phyloP scores from a whole-genome alignment of 2,888 invertebrate genomes.

The Metopia argyrocephala region DNA sequence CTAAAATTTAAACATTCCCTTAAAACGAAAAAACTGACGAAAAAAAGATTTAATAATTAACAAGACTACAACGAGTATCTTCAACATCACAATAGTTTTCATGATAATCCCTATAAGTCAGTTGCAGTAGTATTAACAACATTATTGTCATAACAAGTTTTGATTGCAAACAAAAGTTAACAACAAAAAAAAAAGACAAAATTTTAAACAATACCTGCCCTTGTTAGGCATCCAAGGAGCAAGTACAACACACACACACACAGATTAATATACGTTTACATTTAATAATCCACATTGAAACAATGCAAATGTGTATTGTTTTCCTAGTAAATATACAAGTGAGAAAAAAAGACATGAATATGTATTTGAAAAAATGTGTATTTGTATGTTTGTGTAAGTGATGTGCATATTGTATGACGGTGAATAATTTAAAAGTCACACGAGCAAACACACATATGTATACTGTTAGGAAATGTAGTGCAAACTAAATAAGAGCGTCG shows the following conservation, averaged over 20 bases:
- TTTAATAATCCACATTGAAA: not conserved
- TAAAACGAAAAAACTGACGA: not conserved
- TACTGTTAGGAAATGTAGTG: too few relatives aligned
- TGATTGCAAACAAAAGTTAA: not conserved
- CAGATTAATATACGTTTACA: not conserved
- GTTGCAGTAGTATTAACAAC: not conserved
- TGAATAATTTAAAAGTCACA: too few relatives aligned
- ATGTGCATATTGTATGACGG: too few relatives aligned
- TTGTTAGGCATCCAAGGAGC: slow-evolving; percentile 31
- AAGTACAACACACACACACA: not conserved
- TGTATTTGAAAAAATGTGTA: too few relatives aligned
- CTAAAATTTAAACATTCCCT: slow-evolving; percentile 7
- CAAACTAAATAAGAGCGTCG: too few relatives aligned
- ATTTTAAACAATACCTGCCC: slow-evolving; percentile 32
- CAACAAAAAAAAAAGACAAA: slow-evolving; percentile 6
- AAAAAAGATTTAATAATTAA: not conserved
- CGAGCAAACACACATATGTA: too few relatives aligned
- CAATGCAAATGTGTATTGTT: not conserved
- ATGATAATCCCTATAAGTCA: not conserved
- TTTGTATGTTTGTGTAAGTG: too few relatives aligned
- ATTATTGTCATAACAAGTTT: not conserved
- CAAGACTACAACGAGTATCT: too few relatives aligned
- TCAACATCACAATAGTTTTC: not conserved
- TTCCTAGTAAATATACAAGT: not conserved
- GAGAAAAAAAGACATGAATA: not conserved